Conservation (phyloP, 1,140 invertebrate species). For the Sesamia nonagrioides region DNA sequence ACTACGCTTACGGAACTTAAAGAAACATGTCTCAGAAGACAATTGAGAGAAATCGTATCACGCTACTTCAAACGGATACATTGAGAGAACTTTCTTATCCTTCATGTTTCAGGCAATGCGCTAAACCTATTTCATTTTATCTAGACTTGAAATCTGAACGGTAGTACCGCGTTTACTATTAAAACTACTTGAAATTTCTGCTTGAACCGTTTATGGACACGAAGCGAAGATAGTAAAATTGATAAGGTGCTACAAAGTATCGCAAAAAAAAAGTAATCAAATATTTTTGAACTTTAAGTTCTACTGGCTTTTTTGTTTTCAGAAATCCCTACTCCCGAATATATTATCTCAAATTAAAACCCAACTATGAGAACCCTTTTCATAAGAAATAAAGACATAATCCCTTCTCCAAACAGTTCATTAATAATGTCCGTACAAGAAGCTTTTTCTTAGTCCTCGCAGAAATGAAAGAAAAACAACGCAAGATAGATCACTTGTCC, state of each 20-base stretch:
- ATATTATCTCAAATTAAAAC: constrained; percentile 1
- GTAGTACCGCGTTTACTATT: constrained; percentile 11
- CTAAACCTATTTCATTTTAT: constrained; percentile 35
- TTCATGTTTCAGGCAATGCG: constrained; percentile 9
- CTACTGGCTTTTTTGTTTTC: not conserved
- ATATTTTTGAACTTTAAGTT: not conserved
- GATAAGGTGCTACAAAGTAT: not conserved
- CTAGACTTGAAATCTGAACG: constrained; percentile 32
- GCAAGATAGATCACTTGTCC: constrained; percentile 44
- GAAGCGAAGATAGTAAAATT: constrained; percentile 16
- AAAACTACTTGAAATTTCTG: constrained; percentile 33
- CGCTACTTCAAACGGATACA: not conserved
- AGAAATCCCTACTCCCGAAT: not conserved
- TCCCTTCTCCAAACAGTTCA: constrained; percentile 32
- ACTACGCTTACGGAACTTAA: not conserved
- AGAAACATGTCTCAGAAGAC: not conserved
- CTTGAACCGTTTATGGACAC: constrained; percentile 28
- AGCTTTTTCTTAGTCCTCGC: constrained; percentile 35
- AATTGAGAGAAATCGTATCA: not conserved
- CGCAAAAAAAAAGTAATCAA: constrained; percentile 5
- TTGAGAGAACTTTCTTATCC: not conserved
- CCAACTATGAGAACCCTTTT: not conserved
- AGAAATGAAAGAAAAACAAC: constrained; percentile 44
- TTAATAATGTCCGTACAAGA: constrained; percentile 41
- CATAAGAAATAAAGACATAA: constrained; percentile 13